phyloP scores from a whole-genome alignment of 1,140 invertebrate genomes.

The Dinoponera quadriceps region DNA sequence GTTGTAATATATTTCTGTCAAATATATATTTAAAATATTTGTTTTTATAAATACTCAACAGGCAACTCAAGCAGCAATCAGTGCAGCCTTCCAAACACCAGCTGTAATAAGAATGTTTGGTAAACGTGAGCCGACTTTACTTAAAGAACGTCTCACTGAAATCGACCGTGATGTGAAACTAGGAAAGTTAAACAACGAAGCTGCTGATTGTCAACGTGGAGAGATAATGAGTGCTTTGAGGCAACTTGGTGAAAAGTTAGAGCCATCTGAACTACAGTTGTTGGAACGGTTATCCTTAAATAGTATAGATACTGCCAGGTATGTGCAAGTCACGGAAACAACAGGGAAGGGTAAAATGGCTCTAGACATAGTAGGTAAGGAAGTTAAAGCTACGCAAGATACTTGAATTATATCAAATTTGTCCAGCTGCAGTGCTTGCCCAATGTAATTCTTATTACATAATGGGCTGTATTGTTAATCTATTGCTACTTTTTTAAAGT shows the following conservation, averaged over 20 bases:
- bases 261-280: constrained; percentile 87
- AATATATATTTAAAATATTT: constrained; percentile 14
- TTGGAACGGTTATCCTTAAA: constrained; percentile 86
- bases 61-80: constrained; percentile 92
- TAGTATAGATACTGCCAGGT: constrained; percentile 83
- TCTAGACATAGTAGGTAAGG: constrained; percentile 73
- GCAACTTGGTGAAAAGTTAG: constrained; percentile 89
- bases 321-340: constrained; percentile 86
- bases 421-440: not conserved
- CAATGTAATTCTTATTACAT: not conserved
- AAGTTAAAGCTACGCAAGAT: constrained; percentile 73
- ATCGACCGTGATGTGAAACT: constrained; percentile 86
- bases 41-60: constrained; percentile 75
- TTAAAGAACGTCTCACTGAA: constrained; percentile 88
- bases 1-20: constrained; percentile 14
- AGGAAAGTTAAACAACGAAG: constrained; percentile 83
- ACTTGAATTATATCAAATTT: constrained; percentile 37
- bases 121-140: constrained; percentile 90
- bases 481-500: constrained; percentile 6
- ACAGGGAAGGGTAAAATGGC: constrained; percentile 81
- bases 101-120: constrained; percentile 92
- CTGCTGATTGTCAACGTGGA: constrained; percentile 80
- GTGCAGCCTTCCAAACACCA: constrained; percentile 92
- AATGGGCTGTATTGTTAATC: constrained; percentile 9
- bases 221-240: constrained; percentile 90